Evolutionary conservation across 2,797 vertebrate species (phyloP).

Genomic region (Parauchenoglanis punctatus): DNA sequence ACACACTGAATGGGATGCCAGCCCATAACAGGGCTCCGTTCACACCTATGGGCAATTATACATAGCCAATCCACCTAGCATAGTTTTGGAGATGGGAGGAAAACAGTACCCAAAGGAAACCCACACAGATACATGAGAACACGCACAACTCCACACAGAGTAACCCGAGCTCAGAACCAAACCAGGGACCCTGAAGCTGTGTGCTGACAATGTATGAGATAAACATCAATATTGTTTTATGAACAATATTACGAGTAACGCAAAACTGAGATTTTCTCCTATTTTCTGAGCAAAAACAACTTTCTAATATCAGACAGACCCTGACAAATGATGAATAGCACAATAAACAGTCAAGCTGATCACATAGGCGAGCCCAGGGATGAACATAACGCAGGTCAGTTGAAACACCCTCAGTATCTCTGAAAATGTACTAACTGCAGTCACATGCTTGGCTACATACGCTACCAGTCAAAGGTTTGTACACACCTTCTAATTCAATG

Average conservation of each 20-base stretch:
- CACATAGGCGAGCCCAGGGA: background rate
- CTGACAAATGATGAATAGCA: conserved; percentile 20
- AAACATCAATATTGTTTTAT: conserved; percentile 43
- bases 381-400: background rate
- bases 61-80: background rate
- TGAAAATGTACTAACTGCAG: background rate
- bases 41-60: background rate
- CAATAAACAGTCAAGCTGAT: background rate
- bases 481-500: too few species aligned
- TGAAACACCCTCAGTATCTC: background rate
- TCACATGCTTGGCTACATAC: background rate
- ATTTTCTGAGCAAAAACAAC: conserved; percentile 30
- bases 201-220: background rate
- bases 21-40: background rate
- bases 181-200: background rate
- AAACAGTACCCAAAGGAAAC: background rate
- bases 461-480: too few species aligned
- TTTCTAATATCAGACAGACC: conserved; percentile 32
- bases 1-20: background rate
- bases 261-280: conserved; percentile 23
- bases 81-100: background rate
- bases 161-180: background rate
- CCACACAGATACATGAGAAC: background rate
- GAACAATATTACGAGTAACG: conserved; percentile 31
- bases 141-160: background rate